These are phyloP conservation scores for Struthidea cinerea DNA, from an alignment of 2,113 vertebrate genomes.

Conservation along the genomic window DNA sequence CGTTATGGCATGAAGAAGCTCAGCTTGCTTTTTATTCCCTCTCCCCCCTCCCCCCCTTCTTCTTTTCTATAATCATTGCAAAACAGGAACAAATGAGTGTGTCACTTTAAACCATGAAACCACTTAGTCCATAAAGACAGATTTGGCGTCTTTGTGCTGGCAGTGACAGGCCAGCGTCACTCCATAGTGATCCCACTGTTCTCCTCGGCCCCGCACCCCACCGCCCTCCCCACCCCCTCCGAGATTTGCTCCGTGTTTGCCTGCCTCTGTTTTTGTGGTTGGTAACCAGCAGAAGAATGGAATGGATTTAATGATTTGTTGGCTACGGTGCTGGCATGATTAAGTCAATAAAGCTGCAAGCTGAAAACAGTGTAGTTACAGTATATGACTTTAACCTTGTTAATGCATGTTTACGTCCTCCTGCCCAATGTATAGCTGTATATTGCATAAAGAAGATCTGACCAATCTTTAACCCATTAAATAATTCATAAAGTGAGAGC, in stretches of 20 bases:
- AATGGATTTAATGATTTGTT: constrained; percentile 74
- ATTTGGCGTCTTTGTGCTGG: constrained; percentile 55
- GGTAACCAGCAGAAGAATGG: constrained; percentile 68
- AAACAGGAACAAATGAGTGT: constrained; percentile 62
- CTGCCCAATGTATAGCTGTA: constrained; percentile 34
- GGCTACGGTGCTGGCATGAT: constrained; percentile 60
- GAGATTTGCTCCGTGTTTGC: constrained; percentile 33
- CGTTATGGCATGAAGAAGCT: not conserved
- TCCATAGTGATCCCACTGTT: constrained; percentile 57
- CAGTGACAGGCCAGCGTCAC: constrained; percentile 40
- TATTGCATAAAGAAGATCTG: constrained; percentile 53
- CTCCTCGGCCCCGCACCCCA: not conserved
- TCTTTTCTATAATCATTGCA: constrained; percentile 42
- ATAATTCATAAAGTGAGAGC: constrained; percentile 70
- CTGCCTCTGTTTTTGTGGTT: constrained; percentile 60
- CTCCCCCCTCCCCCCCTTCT: not conserved
- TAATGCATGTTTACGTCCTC: constrained; percentile 64
- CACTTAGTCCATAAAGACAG: constrained; percentile 47
- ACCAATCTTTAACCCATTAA: constrained; percentile 67
- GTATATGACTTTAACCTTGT: constrained; percentile 70
- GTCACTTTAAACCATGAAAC: constrained; percentile 63
- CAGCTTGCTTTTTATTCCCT: not conserved
- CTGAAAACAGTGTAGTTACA: constrained; percentile 63
- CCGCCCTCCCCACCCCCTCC: not conserved
- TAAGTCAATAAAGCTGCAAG: constrained; percentile 70